Evolutionary conservation across 2,888 invertebrate species (phyloP).

Genomic region (Troides helena): DNA sequence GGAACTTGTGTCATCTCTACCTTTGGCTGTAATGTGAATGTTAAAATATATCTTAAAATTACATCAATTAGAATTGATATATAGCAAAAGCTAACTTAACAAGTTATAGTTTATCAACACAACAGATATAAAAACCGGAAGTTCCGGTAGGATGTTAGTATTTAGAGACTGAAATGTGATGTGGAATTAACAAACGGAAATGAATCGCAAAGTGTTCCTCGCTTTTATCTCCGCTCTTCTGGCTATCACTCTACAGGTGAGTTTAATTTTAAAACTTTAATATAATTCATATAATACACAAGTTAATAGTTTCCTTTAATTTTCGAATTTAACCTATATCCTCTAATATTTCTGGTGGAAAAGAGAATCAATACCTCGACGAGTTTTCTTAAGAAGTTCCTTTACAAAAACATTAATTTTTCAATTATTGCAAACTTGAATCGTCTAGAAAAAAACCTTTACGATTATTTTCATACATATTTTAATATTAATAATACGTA

Average conservation of each 20-base stretch:
- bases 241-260: conserved; percentile 62
- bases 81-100: too few species aligned
- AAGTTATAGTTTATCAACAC: too few species aligned
- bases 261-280: conserved; percentile 31
- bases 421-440: too few species aligned
- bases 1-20: conserved; percentile 23
- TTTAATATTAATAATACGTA: too few species aligned
- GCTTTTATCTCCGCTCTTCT: conserved; percentile 52
- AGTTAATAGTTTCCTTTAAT: neutral
- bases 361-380: too few species aligned
- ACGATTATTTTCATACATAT: too few species aligned
- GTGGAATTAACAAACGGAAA: conserved; percentile 54
- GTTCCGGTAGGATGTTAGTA: conserved; percentile 40
- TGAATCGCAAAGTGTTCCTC: conserved; percentile 60
- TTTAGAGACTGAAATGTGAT: conserved; percentile 55
- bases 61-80: neutral
- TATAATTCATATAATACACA: neutral
- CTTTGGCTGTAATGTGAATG: conserved; percentile 16
- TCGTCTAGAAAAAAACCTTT: too few species aligned
- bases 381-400: too few species aligned
- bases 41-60: neutral
- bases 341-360: too few species aligned
- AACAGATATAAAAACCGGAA: conserved; percentile 2
- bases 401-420: too few species aligned
- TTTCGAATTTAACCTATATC: neutral